A percentile compares a stretch with the other conserved stretches of the same genome.
phyloP scores from a whole-genome alignment of 2,113 vertebrate genomes.

The Tachysurus fulvidraco region DNA sequence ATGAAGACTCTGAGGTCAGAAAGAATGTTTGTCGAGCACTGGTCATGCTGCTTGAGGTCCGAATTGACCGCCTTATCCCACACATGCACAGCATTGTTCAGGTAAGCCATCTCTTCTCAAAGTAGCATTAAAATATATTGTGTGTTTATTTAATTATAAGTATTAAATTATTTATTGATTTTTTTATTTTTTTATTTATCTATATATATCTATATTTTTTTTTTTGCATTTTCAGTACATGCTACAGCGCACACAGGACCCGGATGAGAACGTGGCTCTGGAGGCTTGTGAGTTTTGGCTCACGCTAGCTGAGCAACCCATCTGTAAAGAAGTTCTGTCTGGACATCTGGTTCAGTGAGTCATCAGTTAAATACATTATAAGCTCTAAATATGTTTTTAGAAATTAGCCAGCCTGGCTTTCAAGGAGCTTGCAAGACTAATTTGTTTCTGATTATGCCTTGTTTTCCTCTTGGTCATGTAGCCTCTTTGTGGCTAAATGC shows the following conservation, averaged over 20 bases:
- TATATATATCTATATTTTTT: too few species aligned
- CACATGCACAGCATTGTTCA: slow-evolving; percentile 98
- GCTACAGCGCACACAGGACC: slow-evolving; percentile 93
- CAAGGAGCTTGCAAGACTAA: neutral
- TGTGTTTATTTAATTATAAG: too few species aligned
- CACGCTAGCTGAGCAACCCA: slow-evolving; percentile 91
- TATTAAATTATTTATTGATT: neutral
- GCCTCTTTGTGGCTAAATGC: neutral
- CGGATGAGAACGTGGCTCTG: slow-evolving; percentile 90
- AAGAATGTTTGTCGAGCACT: slow-evolving; percentile 93
- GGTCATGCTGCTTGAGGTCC: slow-evolving; percentile 92
- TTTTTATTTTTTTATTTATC: too few species aligned
- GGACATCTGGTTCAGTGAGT: slow-evolving; percentile 91
- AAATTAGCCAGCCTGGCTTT: neutral
- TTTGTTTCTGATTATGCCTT: neutral
- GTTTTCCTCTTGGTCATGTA: neutral
- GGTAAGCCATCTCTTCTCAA: slow-evolving; percentile 63
- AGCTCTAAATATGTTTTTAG: neutral
- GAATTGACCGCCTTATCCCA: slow-evolving; percentile 90
- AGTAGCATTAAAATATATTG: too few species aligned
- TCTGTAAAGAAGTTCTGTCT: slow-evolving; percentile 92
- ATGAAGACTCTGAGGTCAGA: slow-evolving; percentile 90
- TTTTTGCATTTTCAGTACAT: slow-evolving; percentile 78
- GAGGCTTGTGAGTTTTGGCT: slow-evolving; percentile 98
- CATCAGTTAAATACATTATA: neutral